phyloP scores from a whole-genome alignment of 2,888 invertebrate genomes.

The Dolomedes plantarius region DNA sequence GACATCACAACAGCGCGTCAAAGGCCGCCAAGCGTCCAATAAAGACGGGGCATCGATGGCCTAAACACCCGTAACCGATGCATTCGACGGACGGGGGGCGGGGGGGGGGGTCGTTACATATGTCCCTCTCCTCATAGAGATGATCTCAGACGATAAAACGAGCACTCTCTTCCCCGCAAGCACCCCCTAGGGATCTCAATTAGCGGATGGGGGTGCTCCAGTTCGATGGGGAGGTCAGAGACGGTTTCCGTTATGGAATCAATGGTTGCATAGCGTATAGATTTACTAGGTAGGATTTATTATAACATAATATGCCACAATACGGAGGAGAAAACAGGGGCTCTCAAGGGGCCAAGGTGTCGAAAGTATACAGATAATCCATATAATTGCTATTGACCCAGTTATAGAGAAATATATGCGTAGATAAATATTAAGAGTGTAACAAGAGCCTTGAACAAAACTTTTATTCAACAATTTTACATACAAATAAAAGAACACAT shows the following conservation, averaged over 20 bases:
- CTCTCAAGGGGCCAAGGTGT: too few species aligned
- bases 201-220: constrained; percentile 15
- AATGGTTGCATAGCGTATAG: neutral
- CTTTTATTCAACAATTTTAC: too few species aligned
- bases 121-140: neutral
- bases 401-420: too few species aligned
- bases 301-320: too few species aligned
- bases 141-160: constrained; percentile 14
- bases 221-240: neutral
- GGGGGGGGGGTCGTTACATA: neutral
- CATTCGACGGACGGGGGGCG: neutral
- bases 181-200: constrained; percentile 40
- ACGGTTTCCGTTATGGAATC: neutral
- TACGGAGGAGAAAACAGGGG: too few species aligned
- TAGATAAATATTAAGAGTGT: too few species aligned
- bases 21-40: neutral
- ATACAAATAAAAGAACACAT: too few species aligned
- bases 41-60: neutral
- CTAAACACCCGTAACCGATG: constrained; percentile 19
- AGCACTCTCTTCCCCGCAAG: constrained; percentile 16
- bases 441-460: too few species aligned
- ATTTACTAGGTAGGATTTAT: neutral
- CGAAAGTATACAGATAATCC: too few species aligned
- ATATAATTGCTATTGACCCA: too few species aligned
- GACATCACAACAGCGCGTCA: neutral